Conservation (phyloP, 2,797 vertebrate genomes). For the Paratrypauchen microcephalus region DNA sequence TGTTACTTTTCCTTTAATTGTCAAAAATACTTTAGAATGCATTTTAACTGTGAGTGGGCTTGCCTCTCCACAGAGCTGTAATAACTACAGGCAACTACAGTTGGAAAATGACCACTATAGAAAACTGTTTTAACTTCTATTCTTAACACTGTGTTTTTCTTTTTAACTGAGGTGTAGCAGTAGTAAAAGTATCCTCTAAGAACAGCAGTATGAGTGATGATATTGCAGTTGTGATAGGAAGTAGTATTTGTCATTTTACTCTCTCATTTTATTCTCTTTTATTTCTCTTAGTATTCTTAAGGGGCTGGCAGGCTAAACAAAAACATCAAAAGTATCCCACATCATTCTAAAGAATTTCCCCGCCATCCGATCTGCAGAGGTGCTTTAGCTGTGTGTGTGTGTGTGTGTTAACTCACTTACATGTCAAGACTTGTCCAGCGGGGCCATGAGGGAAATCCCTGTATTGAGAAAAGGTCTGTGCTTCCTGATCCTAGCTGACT, state of each 20-base stretch:
- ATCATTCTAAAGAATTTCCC: constrained; percentile 18
- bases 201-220: not conserved
- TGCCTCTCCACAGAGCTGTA: too few relatives aligned
- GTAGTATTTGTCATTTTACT: not conserved
- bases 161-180: too few relatives aligned
- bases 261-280: not conserved
- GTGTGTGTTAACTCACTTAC: constrained; percentile 14
- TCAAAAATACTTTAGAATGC: too few relatives aligned
- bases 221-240: not conserved
- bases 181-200: not conserved
- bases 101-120: too few relatives aligned
- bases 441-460: constrained; percentile 45
- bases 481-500: constrained; percentile 42
- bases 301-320: not conserved
- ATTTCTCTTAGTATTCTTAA: not conserved
- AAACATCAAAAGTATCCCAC: constrained; percentile 6
- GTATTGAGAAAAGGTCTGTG: constrained; percentile 23
- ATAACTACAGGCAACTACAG: too few relatives aligned
- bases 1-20: too few relatives aligned
- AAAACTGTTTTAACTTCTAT: too few relatives aligned
- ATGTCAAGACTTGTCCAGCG: constrained; percentile 54
- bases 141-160: too few relatives aligned
- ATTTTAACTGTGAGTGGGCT: too few relatives aligned
- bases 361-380: not conserved
- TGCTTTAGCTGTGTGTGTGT: not conserved